Conservation (phyloP, 1,140 invertebrate species). For the Mactra quadrangularis region DNA sequence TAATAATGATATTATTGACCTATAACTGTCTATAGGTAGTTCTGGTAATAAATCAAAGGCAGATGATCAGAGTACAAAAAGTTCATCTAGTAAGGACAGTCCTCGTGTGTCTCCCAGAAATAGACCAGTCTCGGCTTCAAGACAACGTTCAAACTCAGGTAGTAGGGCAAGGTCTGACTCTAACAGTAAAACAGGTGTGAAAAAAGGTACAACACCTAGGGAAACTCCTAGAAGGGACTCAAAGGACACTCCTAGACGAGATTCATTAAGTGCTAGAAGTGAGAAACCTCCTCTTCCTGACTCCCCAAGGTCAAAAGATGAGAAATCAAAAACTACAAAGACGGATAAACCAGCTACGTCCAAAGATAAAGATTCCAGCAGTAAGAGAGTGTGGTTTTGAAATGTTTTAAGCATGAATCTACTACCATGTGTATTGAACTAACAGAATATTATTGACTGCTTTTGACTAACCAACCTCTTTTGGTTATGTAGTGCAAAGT, state of each 20-base stretch:
- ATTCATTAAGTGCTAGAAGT: slow-evolving; percentile 1
- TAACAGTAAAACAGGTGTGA: not conserved
- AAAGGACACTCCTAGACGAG: slow-evolving; percentile 26
- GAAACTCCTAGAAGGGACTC: slow-evolving; percentile 15
- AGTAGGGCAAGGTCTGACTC: slow-evolving; percentile 18
- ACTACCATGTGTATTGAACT: not conserved
- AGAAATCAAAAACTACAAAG: slow-evolving; percentile 1
- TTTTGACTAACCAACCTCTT: too few species aligned
- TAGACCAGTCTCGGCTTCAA: not conserved
- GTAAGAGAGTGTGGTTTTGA: slow-evolving; percentile 30
- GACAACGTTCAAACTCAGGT: not conserved
- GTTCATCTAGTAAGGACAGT: slow-evolving; percentile 17
- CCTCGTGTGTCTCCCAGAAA: slow-evolving; percentile 17
- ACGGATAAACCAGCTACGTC: not conserved
- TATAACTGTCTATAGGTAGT: too few species aligned
- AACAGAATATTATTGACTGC: too few species aligned
- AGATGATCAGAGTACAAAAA: too few species aligned
- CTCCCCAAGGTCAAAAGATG: slow-evolving; percentile 28
- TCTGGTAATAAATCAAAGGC: too few species aligned
- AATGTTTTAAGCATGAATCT: slow-evolving; percentile 28
- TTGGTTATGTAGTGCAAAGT: too few species aligned
- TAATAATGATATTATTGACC: too few species aligned
- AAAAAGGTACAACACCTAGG: not conserved
- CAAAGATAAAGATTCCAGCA: slow-evolving; percentile 5
- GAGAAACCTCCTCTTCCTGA: slow-evolving; percentile 48